phyloP scores from a whole-genome alignment of 1,140 invertebrate species.

The Centruroides sculpturatus region DNA sequence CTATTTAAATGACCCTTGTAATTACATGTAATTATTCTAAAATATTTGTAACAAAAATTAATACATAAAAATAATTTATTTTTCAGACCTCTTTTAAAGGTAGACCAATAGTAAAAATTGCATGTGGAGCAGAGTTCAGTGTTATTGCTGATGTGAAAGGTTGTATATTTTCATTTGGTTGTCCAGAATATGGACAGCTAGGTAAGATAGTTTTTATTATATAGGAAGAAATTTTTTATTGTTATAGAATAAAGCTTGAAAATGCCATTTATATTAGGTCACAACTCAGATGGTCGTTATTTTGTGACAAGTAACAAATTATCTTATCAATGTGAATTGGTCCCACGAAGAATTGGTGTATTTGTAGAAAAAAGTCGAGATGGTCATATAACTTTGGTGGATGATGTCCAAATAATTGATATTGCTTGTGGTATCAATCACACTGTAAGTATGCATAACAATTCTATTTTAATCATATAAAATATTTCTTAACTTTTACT shows the following conservation, averaged over 20 bases:
- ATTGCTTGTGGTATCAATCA: constrained; percentile 83
- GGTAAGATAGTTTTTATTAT: constrained; percentile 31
- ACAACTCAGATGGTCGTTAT: constrained; percentile 87
- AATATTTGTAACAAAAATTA: no score
- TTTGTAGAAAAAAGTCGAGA: constrained; percentile 81
- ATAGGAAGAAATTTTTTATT: not conserved
- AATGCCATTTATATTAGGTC: constrained; percentile 38
- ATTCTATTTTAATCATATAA: no score
- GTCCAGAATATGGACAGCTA: constrained; percentile 80
- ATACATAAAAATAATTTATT: not conserved
- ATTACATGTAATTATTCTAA: no score
- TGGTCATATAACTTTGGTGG: constrained; percentile 63
- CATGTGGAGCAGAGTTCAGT: constrained; percentile 82
- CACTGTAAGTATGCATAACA: constrained; percentile 42
- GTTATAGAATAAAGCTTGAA: not conserved
- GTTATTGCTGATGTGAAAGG: constrained; percentile 80
- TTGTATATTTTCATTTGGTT: constrained; percentile 73
- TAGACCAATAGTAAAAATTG: constrained; percentile 62
- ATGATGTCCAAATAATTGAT: constrained; percentile 73
- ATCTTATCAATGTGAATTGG: constrained; percentile 65
- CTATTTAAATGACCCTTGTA: no score
- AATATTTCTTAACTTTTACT: no score
- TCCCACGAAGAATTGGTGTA: constrained; percentile 64
- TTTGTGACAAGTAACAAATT: constrained; percentile 78
- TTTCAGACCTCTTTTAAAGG: constrained; percentile 34